Conservation (phyloP, 2,797 vertebrate species). For the Xenentodon cancila region DNA sequence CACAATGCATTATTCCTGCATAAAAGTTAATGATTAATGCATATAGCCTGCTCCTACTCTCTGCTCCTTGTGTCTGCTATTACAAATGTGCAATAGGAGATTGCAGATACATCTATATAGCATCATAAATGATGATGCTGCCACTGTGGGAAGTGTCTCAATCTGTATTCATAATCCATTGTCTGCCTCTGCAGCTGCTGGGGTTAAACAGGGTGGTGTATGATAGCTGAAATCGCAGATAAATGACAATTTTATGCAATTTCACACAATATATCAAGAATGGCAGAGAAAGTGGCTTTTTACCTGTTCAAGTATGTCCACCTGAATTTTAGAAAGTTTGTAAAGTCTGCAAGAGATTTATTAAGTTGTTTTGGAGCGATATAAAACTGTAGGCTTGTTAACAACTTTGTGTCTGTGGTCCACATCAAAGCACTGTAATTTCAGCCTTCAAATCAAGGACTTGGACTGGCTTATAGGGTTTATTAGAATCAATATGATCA, state of each 20-base stretch:
- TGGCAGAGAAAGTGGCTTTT: not conserved
- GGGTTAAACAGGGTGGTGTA: slow-evolving; percentile 34
- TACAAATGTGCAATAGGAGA: slow-evolving; percentile 47
- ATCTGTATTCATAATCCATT: slow-evolving; percentile 35
- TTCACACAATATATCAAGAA: not conserved
- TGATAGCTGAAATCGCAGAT: slow-evolving; percentile 31
- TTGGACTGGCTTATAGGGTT: too few relatives aligned
- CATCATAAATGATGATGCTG: slow-evolving; percentile 53
- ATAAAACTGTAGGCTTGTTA: too few relatives aligned
- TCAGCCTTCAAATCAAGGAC: too few relatives aligned
- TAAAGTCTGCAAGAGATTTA: not conserved
- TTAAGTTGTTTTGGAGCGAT: not conserved
- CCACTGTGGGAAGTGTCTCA: slow-evolving; percentile 16
- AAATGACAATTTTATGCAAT: slow-evolving; percentile 27
- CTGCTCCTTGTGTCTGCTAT: slow-evolving; percentile 39
- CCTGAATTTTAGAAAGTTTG: not conserved
- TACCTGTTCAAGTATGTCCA: slow-evolving; percentile 2
- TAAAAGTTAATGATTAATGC: slow-evolving; percentile 60
- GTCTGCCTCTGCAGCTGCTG: slow-evolving; percentile 21
- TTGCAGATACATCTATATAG: slow-evolving; percentile 54
- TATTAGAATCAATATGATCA: too few relatives aligned
- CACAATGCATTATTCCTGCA: slow-evolving; percentile 17
- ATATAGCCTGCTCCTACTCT: slow-evolving; percentile 16
- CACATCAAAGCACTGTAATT: too few relatives aligned
- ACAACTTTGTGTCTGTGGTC: too few relatives aligned